phyloP scores from a whole-genome alignment of 2,113 vertebrate species.

The Sarotherodon lohbergeri region DNA sequence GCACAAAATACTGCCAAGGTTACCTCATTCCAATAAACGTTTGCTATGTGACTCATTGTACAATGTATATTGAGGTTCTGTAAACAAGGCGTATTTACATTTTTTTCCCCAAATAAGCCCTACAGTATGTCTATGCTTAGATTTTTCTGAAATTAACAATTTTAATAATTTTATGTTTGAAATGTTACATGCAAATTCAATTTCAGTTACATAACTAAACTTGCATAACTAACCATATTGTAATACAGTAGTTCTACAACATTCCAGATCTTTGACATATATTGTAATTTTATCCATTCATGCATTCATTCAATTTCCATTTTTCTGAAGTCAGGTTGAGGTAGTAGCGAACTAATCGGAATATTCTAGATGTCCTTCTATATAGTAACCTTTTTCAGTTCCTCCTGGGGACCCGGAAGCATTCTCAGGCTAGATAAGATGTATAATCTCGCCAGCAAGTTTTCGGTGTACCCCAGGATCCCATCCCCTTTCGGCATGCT shows the following conservation, averaged over 20 bases:
- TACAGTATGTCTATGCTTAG: not conserved
- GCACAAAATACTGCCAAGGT: not conserved
- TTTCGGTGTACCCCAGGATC: not conserved
- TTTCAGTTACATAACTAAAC: not conserved
- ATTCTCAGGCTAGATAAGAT: not conserved
- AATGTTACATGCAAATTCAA: not conserved
- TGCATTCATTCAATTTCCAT: not conserved
- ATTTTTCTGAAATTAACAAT: not conserved
- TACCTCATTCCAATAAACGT: not conserved
- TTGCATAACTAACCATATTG: not conserved
- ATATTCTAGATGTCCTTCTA: not conserved
- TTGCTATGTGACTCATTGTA: not conserved
- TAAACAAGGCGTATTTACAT: not conserved
- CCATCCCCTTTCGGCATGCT: not conserved
- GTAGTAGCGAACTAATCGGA: not conserved
- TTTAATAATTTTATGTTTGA: not conserved
- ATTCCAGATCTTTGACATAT: not conserved
- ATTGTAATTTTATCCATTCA: not conserved
- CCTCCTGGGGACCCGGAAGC: not conserved
- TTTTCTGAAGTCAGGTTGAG: not conserved
- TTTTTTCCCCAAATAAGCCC: not conserved
- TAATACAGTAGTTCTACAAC: not conserved
- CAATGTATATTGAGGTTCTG: not conserved
- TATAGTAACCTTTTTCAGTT: not conserved
- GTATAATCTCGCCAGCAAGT: not conserved